Base-by-base conservation (phyloP, 2,113 vertebrate species). In the Semnornis frantzii region DNA sequence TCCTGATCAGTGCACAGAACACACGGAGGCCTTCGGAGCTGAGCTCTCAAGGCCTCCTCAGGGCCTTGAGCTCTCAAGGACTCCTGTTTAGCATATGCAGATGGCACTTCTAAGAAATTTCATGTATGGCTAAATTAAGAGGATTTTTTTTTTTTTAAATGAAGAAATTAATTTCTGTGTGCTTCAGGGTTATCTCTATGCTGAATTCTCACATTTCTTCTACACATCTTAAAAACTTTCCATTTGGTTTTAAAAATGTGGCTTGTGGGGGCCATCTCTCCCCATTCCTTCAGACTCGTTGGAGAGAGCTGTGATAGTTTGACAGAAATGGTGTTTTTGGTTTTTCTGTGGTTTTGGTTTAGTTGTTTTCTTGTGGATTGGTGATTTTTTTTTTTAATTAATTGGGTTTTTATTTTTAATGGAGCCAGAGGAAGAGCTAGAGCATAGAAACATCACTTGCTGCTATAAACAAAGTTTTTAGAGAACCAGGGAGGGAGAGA, bases 51-150 rank as follows among this genome's bases (percentile, higher is more conserved):
- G 50, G 63, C 13, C 66, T 90, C 39, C 14, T 66, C n/a, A n/a
- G n/a, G n/a, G n/a, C n/a, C n/a, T n/a, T 1, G 0, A 1, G 6
- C 13, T 64, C 60, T 25, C 23, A 30, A 39, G 50, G 63, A 15
- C 66, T 90, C 39, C 14, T 66, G 0, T 28, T 58, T 27, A 90
- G 44, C 52, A 15, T 23, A 12, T 30, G 34, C 39, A 79, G 50
- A 4, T 57, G 39, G 46, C 21, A 27, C 33, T 52, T 60, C 6
- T 4, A 20, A 82, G 72, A 69, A 58, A 19, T 24, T 54, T 84
- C 78, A 69, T 21, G 17, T 75, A 66, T 33, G 60, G 71, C 25
- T 62, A 70, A 81, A 78, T 62, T 48, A 71, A 39, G 59, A 82
- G 5, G n/a, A 39, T 39, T 39, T 5, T 66, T 89, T 48, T 82